Base-by-base conservation (phyloP, 2,888 invertebrate species). In the Mechanitis mazaeus region DNA sequence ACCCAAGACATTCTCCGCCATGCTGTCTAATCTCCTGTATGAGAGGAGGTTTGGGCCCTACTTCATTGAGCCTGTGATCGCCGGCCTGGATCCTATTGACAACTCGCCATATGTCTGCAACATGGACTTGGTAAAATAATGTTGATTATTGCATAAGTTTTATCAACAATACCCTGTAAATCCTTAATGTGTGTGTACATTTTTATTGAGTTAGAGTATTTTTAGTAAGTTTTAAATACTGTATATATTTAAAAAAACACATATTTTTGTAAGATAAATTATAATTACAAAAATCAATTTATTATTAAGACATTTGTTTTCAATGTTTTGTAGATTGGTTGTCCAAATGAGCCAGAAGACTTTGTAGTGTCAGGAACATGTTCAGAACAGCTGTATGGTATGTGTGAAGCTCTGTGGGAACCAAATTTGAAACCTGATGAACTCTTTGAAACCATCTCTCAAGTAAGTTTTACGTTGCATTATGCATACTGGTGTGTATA, bases 281-380 rank as follows among this genome's bases (percentile, higher is more conserved):
- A 6, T 6, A 38, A 38, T 6, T 38, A 38, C 4, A 6, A 38
- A 6, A 6, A 38, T 2, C 7, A 38, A 38, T 38, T 42, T 42
- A 42, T 42, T 11, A 42, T 42, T 42, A 9, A 42, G 11, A 42
- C 11, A 42, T 9, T 35, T 38, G 38, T 38, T 42, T 9, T 11
- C 7, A 9, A 42, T 42, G 42, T 7, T 38, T 11, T 67, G 12
- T 73, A 91, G 91, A 91, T 91, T 79, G 92, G 97, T 6, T 98
- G 97, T 75, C 93, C 94, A 0, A 96, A 96, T 87, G 93, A 94
- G 67, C 96, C 98, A 0, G 94, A 96, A 74, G 99, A 99, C 81
- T 99, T 99, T 91, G 98, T 98, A 3, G 98, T 98, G 0, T 95
- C 96, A n/a, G 99, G 99, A 9, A 97, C 98, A 6, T 98, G 97